Evolutionary conservation across 1,140 invertebrate species (phyloP).

Genomic region (Glossosoma conforme): DNA sequence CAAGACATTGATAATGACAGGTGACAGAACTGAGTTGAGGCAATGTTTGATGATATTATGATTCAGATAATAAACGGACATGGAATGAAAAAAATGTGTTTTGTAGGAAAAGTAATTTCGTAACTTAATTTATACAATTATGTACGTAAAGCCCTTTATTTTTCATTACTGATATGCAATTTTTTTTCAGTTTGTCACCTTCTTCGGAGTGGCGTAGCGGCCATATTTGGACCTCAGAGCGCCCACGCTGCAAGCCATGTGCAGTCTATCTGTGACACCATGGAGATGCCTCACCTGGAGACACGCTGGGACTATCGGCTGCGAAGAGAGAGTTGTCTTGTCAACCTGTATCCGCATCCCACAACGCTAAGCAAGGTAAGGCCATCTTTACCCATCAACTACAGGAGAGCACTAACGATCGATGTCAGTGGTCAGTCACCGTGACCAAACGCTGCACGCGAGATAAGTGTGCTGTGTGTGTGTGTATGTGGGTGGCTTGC

Average conservation of each 20-base stretch:
- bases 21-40: no score
- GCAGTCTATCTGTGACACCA: slow-evolving; percentile 92
- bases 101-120: neutral
- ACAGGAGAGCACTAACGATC: no score
- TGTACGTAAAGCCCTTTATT: no score
- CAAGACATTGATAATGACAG: no score
- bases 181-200: slow-evolving; percentile 78
- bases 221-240: slow-evolving; percentile 91
- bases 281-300: slow-evolving; percentile 92
- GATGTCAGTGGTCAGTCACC: no score
- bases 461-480: no score
- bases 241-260: slow-evolving; percentile 86
- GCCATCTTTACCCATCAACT: no score
- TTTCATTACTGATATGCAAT: slow-evolving; percentile 6
- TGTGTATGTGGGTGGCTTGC: no score
- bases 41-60: no score
- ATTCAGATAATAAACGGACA: no score
- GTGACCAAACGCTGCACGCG: no score
- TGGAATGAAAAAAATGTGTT: neutral
- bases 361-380: slow-evolving; percentile 79
- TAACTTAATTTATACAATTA: neutral
- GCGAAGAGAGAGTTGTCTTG: slow-evolving; percentile 82
- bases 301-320: slow-evolving; percentile 88
- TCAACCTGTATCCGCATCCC: slow-evolving; percentile 92
- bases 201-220: slow-evolving; percentile 79